Conservation (phyloP, 2,113 vertebrate genomes). For the Orientallactaga bullata region DNA sequence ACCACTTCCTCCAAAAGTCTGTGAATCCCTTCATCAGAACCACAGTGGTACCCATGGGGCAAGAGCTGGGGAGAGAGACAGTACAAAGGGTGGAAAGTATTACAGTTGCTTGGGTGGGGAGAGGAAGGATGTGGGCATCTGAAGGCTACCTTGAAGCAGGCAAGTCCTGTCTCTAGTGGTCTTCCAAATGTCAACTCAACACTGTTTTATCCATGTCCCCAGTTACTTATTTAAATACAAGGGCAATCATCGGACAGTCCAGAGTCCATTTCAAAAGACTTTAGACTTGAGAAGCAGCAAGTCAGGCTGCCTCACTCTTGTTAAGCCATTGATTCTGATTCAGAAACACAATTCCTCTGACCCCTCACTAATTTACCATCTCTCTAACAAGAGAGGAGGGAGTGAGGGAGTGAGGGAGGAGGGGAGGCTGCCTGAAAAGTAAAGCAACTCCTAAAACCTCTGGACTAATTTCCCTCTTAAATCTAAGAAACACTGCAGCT, state of each 20-base stretch:
- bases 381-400: neutral
- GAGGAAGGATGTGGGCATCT: constrained; percentile 85
- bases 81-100: constrained; percentile 74
- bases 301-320: constrained; percentile 7
- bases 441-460: constrained; percentile 53
- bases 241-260: neutral
- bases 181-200: constrained; percentile 62
- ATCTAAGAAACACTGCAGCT: constrained; percentile 69
- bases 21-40: constrained; percentile 69
- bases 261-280: constrained; percentile 64
- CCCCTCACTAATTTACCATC: neutral
- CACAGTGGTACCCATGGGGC: neutral
- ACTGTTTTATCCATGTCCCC: constrained; percentile 59
- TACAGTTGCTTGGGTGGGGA: constrained; percentile 64
- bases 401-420: fast-evolving
- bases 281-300: constrained; percentile 59
- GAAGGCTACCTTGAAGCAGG: constrained; percentile 76
- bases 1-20: constrained; percentile 80
- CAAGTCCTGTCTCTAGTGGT: constrained; percentile 77
- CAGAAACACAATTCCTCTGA: constrained; percentile 53
- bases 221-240: constrained; percentile 56
- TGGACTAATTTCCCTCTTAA: constrained; percentile 59
- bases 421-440: constrained; percentile 50
- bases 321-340: constrained; percentile 55
- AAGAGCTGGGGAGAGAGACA: constrained; percentile 5